Conservation (phyloP, 2,113 vertebrate genomes). For the Connochaetes taurinus region DNA sequence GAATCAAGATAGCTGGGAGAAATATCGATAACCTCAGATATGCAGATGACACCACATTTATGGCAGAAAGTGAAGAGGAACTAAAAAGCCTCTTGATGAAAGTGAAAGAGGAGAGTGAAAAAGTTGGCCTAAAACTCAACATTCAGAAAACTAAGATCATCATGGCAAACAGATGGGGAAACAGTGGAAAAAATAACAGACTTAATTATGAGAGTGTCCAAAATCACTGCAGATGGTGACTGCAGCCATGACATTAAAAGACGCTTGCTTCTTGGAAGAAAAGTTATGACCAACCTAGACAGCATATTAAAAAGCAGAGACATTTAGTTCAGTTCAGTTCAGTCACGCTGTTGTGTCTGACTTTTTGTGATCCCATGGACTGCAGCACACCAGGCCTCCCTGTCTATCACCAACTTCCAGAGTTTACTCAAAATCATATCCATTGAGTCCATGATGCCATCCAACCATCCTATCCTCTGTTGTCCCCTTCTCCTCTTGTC, state of each 20-base stretch:
- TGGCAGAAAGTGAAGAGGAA: not conserved
- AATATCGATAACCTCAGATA: not conserved
- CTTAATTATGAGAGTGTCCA: not conserved
- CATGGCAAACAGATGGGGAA: not conserved
- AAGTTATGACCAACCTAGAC: not conserved
- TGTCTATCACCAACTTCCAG: no score
- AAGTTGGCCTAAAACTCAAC: not conserved
- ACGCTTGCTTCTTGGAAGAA: not conserved
- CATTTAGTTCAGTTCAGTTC: not conserved
- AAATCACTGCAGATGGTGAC: not conserved
- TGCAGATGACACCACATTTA: not conserved
- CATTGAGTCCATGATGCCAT: no score
- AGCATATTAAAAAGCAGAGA: not conserved
- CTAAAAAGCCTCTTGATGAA: not conserved
- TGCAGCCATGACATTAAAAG: not conserved
- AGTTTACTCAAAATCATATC: no score
- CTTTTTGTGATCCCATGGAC: no score
- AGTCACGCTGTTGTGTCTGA: no score
- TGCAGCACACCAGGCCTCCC: no score
- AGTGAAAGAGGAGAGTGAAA: not conserved
- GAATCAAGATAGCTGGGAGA: not conserved
- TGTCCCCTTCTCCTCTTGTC: not conserved
- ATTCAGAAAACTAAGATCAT: not conserved
- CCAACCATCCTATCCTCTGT: no score
- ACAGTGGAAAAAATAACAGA: not conserved